Evolutionary conservation across 1,140 invertebrate genomes (phyloP), one percentile per base, ranked within the genome.

Genomic region (Sminthurides bifidus): DNA sequence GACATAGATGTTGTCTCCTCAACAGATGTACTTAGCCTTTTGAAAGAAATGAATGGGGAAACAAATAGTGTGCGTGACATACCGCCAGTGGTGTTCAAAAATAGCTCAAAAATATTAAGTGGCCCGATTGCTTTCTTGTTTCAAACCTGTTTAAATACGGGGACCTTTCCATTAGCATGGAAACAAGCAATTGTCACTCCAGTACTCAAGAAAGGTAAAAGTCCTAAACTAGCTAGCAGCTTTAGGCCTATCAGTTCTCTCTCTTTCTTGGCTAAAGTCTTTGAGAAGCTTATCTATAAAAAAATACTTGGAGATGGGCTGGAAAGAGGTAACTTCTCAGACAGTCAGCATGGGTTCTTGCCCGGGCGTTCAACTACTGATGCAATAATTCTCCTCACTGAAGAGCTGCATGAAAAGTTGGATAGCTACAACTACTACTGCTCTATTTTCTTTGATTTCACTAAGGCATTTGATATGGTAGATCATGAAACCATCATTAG

Each of bases 251-350:
- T 49, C 10, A 33, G 29, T 31, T 12, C 35, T n/a, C 46, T 49
- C 14, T 31, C 46, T 10, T 49, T 31, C 29, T 3, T 49, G 6
- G 12, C 26, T 10, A 49, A 49, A 19, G 29, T 49, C 14, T 49
- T 49, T 49, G 46, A 49, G 17, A 3, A 5, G 4, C 5, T 49
- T 49, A 49, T 49, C n/a, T n/a, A n/a, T n/a, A n/a, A n/a, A n/a
- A n/a, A n/a, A n/a, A n/a, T n/a, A n/a, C n/a, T n/a, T n/a, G n/a
- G n/a, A n/a, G n/a, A n/a, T n/a, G n/a, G n/a, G n/a, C n/a, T n/a
- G n/a, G n/a, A n/a, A n/a, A n/a, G n/a, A n/a, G n/a, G n/a, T n/a
- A n/a, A n/a, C n/a, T n/a, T n/a, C n/a, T n/a, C n/a, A n/a, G n/a
- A n/a, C n/a, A n/a, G n/a, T n/a, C n/a, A n/a, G n/a, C n/a, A n/a